Conservation (phyloP, 2,888 invertebrate species). For the Tiliacea citrago region DNA sequence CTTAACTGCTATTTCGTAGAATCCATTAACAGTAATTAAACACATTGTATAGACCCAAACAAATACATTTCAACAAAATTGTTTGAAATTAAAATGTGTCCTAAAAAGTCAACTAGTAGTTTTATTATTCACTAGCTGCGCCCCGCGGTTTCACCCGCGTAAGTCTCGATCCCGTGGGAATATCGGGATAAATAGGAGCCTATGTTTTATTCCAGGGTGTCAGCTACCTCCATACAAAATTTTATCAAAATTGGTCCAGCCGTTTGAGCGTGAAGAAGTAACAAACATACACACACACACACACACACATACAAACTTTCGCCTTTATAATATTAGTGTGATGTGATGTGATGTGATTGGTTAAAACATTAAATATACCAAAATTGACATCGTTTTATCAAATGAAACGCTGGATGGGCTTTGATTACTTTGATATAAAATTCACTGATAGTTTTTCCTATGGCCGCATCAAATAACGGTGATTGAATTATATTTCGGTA, state of each 20-base stretch:
- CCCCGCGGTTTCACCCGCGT: too few relatives aligned
- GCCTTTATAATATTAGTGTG: too few relatives aligned
- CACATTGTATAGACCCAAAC: slow-evolving; percentile 4
- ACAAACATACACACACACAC: too few relatives aligned
- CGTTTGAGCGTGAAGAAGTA: too few relatives aligned
- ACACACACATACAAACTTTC: too few relatives aligned
- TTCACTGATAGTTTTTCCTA: slow-evolving; percentile 5
- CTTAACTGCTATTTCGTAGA: slow-evolving; percentile 2
- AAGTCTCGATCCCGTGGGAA: too few relatives aligned
- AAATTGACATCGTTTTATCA: slow-evolving; percentile 16
- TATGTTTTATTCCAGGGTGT: too few relatives aligned
- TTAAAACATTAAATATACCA: background rate
- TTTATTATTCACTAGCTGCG: too few relatives aligned
- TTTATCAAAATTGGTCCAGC: too few relatives aligned
- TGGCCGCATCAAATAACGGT: background rate
- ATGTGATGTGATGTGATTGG: too few relatives aligned
- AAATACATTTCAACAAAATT: slow-evolving; percentile 16
- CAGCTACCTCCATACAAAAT: too few relatives aligned
- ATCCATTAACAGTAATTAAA: slow-evolving; percentile 1
- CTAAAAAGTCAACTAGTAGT: background rate
- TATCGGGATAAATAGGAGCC: too few relatives aligned
- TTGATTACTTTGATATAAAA: slow-evolving; percentile 21
- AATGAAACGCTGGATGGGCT: slow-evolving; percentile 7
- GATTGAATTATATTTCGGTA: background rate
- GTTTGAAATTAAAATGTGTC: slow-evolving; percentile 5